A percentile compares a stretch with the other conserved stretches of the same genome.
Conservation (phyloP, 2,113 vertebrate species). For the Anhinga anhinga region DNA sequence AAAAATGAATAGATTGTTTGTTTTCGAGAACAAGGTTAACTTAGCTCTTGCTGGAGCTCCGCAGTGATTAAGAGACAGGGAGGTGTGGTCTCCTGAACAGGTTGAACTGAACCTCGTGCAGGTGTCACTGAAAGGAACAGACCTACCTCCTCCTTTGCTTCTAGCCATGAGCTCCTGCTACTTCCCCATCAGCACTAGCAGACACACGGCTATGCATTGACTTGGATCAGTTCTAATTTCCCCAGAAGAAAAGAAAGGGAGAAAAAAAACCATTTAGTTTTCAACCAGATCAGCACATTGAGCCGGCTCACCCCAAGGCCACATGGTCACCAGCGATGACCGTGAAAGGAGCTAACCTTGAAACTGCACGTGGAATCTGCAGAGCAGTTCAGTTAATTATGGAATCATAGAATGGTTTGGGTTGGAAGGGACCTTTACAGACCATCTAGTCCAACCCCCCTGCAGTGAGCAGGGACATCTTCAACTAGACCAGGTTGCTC, state of each 20-base stretch:
- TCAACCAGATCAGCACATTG: background rate
- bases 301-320: background rate
- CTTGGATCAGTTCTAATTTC: background rate
- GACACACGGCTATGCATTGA: background rate
- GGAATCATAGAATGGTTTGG: too few relatives aligned
- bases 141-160: background rate
- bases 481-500: too few relatives aligned
- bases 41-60: background rate
- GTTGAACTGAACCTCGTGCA: background rate
- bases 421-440: too few relatives aligned
- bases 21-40: background rate
- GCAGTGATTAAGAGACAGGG: background rate
- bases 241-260: background rate
- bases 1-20: background rate
- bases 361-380: rapidly evolving
- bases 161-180: background rate
- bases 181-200: background rate
- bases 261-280: background rate
- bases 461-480: too few relatives aligned
- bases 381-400: background rate
- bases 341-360: background rate
- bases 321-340: rapidly evolving
- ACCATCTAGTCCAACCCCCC: too few relatives aligned
- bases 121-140: background rate
- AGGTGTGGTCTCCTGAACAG: background rate